Percentiles rank a stretch among this genome's conserved stretches.
Evolutionary conservation across 2,113 vertebrate species (phyloP).

Genomic region (Cygnus atratus): DNA sequence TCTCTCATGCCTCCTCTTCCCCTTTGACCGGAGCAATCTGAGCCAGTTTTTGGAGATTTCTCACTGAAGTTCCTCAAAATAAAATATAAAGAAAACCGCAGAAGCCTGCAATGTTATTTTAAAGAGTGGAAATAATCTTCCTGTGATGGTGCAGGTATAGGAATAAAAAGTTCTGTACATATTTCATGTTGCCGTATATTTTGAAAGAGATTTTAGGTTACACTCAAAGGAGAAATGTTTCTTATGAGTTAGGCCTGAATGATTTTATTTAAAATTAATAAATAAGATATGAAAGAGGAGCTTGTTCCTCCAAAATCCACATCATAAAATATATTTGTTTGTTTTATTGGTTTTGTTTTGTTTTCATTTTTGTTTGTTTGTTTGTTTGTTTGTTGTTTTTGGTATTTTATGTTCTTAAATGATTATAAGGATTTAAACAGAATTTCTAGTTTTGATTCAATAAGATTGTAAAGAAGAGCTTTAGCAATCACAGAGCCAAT

Average conservation of each 20-base stretch:
- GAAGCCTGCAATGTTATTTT: conserved; percentile 18
- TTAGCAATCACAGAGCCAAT: conserved; percentile 52
- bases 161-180: conserved; percentile 37
- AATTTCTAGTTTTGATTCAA: conserved; percentile 46
- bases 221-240: conserved; percentile 4
- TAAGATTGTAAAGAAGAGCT: conserved; percentile 5
- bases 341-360: background rate
- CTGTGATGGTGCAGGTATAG: background rate
- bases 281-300: conserved; percentile 11
- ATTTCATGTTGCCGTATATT: conserved; percentile 40
- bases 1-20: background rate
- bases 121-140: conserved; percentile 57
- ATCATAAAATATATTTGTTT: conserved; percentile 28
- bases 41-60: background rate
- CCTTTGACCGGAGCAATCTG: background rate
- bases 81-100: conserved; percentile 9
- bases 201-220: conserved; percentile 24
- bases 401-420: conserved; percentile 23
- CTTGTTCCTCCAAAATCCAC: conserved; percentile 1
- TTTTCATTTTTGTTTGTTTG: background rate
- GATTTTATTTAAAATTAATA: conserved; percentile 40
- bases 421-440: conserved; percentile 11
- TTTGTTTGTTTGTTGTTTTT: conserved; percentile 9
- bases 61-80: background rate
- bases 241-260: conserved; percentile 12